phyloP scores from a whole-genome alignment of 2,797 vertebrate genomes.

The Gila robusta region DNA sequence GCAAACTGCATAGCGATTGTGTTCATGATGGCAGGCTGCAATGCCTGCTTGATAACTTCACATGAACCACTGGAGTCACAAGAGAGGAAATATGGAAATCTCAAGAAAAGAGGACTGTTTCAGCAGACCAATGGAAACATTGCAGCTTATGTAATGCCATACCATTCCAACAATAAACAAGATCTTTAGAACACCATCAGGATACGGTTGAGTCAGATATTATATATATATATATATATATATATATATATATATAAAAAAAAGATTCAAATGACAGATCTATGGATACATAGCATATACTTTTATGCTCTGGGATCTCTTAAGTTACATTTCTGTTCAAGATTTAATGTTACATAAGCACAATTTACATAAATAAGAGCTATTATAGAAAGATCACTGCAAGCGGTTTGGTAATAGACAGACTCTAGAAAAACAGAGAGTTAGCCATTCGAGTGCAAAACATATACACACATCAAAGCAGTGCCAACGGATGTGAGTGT shows the following conservation, averaged over 20 bases:
- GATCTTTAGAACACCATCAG: background rate
- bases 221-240: background rate
- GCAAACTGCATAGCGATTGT: constrained; percentile 20
- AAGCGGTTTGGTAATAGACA: constrained; percentile 28
- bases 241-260: too few relatives aligned
- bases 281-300: background rate
- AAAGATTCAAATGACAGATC: constrained; percentile 5
- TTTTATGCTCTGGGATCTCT: background rate
- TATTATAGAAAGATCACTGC: constrained; percentile 31
- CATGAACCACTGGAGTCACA: constrained; percentile 26
- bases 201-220: background rate
- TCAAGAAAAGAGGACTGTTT: constrained; percentile 23
- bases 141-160: constrained; percentile 23
- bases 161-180: constrained; percentile 9
- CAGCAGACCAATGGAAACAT: constrained; percentile 25
- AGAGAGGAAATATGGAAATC: background rate
- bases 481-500: constrained; percentile 10
- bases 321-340: background rate
- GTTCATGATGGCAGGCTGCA: constrained; percentile 33
- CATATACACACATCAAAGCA: constrained; percentile 45
- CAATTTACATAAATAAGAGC: background rate
- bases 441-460: constrained; percentile 23
- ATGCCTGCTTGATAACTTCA: constrained; percentile 42
- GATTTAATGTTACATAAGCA: constrained; percentile 7
- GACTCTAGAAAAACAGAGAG: constrained; percentile 15